Evolutionary conservation across 1,140 invertebrate species (phyloP).

Genomic region (Piezodorus guildinii): DNA sequence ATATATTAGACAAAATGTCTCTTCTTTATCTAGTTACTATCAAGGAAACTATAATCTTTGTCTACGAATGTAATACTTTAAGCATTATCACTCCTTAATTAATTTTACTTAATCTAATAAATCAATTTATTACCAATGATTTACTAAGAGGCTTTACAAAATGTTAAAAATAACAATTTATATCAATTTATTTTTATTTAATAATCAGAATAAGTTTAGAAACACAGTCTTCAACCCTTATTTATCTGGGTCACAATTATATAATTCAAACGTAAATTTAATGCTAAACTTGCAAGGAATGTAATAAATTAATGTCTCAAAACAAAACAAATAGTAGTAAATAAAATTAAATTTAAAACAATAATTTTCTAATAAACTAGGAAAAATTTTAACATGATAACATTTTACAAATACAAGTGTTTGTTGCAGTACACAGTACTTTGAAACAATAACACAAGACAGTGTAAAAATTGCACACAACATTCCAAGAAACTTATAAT

Average conservation of each 20-base stretch:
- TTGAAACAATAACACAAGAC: too few species aligned
- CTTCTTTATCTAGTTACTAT: neutral
- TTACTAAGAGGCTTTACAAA: too few species aligned
- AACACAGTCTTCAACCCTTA: conserved; percentile 1
- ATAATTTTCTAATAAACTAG: too few species aligned
- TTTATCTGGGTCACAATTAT: neutral
- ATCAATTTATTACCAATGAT: neutral
- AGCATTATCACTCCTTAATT: neutral
- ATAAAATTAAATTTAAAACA: too few species aligned
- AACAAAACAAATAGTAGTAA: too few species aligned
- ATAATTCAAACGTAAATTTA: neutral
- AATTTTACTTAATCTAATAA: neutral
- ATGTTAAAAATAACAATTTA: neutral
- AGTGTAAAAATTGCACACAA: too few species aligned
- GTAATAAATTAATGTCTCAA: too few species aligned
- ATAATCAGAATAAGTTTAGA: conserved; percentile 1
- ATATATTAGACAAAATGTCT: neutral
- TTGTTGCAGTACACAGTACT: too few species aligned
- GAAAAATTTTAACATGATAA: too few species aligned
- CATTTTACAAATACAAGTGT: too few species aligned
- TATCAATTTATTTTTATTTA: neutral
- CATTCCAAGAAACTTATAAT: neutral
- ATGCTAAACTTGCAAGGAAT: neutral
- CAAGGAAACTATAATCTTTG: neutral
- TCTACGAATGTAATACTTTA: conserved; percentile 6